Base-by-base conservation (phyloP, 37 sponge, comb jelly and placozoan genomes). In the Amphimedon queenslandica region DNA sequence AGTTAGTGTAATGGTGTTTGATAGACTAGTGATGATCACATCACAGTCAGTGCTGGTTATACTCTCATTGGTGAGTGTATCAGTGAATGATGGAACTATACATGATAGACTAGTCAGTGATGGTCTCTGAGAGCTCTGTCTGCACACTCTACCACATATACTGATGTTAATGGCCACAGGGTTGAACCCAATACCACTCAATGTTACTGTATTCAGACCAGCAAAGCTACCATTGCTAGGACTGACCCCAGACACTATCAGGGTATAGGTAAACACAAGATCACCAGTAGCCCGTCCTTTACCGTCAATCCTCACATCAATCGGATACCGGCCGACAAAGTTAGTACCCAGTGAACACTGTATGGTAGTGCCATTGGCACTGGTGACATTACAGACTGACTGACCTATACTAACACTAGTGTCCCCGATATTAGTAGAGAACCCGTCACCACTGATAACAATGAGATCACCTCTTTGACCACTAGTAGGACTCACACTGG, bases 131-230 rank as follows among this genome's bases (percentile, higher is more conserved):
- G 71, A 33, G 40, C 80, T 47, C n/a, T 74, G 53, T 1, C 1
- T 3, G 43, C 93, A 93, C 40, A 2, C 2, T 10, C 29, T 37
- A 6, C 55, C 77, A 60, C 94, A 93, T 0, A 93, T 71, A 24
- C 68, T 79, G 29, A 86, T 70, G 2, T 66, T 51, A 2, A 53
- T 78, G 10, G 58, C 11, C 20, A 69, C 57, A 18, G 87, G 87
- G 57, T 93, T 67, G 41, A 86, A 86, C 16, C 94, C 90, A 16
- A 47, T 33, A 2, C 90, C 91, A 63, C 24, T 41, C 5, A 93
- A 21, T 29, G 39, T 40, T 18, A 84, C 23, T 2, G 57, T 55
- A 57, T 57, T 71, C 76, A 64, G 38, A 11, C 93, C 93, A 0
- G 86, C 78, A n/a, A 88, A 56, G 63, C 86, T 82, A 8, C 89